Base-by-base conservation (phyloP, 92 coral and sea anemone species). In the Epizoanthus stellaris region DNA sequence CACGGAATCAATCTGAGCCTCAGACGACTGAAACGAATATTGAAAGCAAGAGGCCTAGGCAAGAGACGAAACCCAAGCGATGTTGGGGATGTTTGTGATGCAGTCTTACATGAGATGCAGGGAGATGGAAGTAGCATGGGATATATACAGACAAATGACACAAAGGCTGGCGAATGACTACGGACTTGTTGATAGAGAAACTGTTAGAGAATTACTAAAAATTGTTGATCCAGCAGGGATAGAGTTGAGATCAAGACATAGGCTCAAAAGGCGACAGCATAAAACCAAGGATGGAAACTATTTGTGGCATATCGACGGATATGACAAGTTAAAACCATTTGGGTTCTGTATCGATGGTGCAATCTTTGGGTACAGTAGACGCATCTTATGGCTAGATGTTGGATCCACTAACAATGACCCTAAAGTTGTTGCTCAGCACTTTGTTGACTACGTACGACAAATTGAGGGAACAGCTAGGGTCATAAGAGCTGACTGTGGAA, bases 51-150 rank as follows among this genome's bases (percentile, higher is more conserved):
- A 43, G 86, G 90, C 47, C 75, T 85, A 38, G 1, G 70, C 47
- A 85, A 82, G 45, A 76, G 87, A 53, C 67, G 76, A 30, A 36
- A 52, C 72, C 76, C 12, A 6, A 85, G 87, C 67, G 56, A 85
- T 71, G 6, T 85, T 3, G 75, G 84, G 71, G 66, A 80, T 34
- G 72, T 91, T 19, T 83, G 52, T 23, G 10, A 64, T n/a, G 84
- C 85, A 17, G 84, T 91, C 25, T 85, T 84, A 75, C 56, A 84
- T 70, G 89, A 88, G 80, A 72, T 91, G 16, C 57, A 68, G 12
- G 89, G 88, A 45, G 88, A 89, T 88, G 94, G 89, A 30, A 74
- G 87, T 25, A 42, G 85, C 16, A 36, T 91, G 2, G 91, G 95
- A 20, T 92, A 92, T 30, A 30, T 30, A 30, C 82, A 87, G 95